phyloP scores from a whole-genome alignment of 2,113 vertebrate genomes.

The Chroicocephalus ridibundus region DNA sequence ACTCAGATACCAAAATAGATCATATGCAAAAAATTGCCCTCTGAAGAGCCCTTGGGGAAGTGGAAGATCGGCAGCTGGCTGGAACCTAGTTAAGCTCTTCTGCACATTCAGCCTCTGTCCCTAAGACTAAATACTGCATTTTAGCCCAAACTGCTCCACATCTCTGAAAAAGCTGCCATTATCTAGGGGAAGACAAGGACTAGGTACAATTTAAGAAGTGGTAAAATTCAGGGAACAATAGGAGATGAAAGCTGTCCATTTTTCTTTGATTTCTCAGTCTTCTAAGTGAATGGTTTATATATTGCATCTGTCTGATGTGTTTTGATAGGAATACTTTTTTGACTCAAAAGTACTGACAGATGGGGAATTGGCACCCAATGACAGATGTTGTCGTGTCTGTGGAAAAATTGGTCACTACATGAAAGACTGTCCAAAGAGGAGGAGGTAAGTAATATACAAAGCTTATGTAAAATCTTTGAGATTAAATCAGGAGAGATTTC shows the following conservation, averaged over 20 bases:
- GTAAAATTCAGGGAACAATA: background rate
- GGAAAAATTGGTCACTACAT: constrained; percentile 99
- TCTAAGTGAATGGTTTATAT: background rate
- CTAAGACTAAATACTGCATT: background rate
- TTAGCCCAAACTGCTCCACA: background rate
- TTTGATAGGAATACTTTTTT: constrained; percentile 93
- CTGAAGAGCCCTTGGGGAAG: background rate
- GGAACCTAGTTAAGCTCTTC: background rate
- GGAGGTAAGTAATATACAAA: constrained; percentile 79
- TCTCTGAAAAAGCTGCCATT: background rate
- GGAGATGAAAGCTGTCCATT: background rate
- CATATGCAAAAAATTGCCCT: background rate
- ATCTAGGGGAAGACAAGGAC: background rate
- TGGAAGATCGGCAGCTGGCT: background rate
- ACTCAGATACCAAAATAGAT: constrained; percentile 11
- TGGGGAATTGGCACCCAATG: constrained; percentile 95
- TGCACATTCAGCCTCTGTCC: background rate
- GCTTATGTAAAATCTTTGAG: background rate
- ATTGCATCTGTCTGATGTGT: constrained; percentile 9
- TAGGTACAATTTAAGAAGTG: background rate
- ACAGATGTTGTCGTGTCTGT: constrained; percentile 96
- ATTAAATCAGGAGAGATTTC: background rate
- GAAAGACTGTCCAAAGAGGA: constrained; percentile 98
- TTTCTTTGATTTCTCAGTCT: background rate
- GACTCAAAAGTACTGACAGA: constrained; percentile 96